phyloP scores from a whole-genome alignment of 2,113 vertebrate genomes.

The Gadus macrocephalus region DNA sequence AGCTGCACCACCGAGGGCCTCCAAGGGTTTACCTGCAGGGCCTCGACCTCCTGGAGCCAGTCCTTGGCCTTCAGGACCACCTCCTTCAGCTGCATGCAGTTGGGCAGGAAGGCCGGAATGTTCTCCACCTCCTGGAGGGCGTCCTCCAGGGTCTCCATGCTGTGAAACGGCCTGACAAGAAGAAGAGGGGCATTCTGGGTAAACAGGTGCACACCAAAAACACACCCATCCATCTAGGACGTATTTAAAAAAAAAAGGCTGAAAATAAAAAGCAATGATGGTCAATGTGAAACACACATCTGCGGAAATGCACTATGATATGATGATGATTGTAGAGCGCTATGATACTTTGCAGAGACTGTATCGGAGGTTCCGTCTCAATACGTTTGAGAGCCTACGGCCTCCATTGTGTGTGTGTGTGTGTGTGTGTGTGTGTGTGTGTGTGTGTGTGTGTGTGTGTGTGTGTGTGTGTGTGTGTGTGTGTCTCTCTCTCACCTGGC shows the following conservation, averaged over 20 bases:
- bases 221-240: background rate
- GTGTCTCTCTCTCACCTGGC: conserved; percentile 75
- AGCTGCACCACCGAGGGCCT: background rate
- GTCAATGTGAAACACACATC: too few relatives aligned
- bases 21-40: conserved; percentile 78
- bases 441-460: too few relatives aligned
- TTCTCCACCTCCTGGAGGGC: conserved; percentile 85
- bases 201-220: background rate
- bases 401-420: too few relatives aligned
- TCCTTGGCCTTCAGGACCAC: conserved; percentile 81
- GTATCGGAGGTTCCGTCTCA: too few relatives aligned
- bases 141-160: conserved; percentile 75
- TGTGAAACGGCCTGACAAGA: conserved; percentile 77
- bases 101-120: conserved; percentile 91
- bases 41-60: conserved; percentile 90
- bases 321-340: too few relatives aligned
- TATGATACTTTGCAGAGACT: too few relatives aligned
- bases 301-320: too few relatives aligned
- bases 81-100: conserved; percentile 81
- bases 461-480: too few relatives aligned
- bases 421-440: too few relatives aligned
- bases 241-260: background rate
- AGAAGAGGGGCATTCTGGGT: background rate
- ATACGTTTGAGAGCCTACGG: too few relatives aligned
- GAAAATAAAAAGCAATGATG: too few relatives aligned